Evolutionary conservation across 1,140 invertebrate species (phyloP).

Genomic region (Bilobella aurantiaca): DNA sequence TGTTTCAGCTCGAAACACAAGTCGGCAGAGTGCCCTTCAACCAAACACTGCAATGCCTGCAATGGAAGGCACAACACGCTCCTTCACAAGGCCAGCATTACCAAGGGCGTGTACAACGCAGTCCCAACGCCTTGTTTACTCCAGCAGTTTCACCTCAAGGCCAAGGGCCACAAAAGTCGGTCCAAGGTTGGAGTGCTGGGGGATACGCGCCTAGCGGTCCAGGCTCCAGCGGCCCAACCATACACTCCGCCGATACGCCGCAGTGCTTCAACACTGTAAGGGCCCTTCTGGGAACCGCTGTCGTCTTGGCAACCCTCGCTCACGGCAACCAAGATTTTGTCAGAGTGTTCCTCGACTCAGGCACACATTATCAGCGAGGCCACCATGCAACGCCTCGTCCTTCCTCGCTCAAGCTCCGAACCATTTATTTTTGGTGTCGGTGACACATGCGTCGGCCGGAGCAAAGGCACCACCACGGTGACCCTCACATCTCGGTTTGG

Average conservation of each 20-base stretch:
- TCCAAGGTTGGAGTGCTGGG: too few relatives aligned
- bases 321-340: neutral
- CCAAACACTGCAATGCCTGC: neutral
- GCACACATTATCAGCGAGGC: neutral
- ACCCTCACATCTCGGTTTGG: neutral
- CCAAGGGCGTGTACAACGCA: neutral
- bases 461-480: neutral
- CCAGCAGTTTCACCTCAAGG: too few relatives aligned
- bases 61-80: neutral
- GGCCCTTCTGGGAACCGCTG: neutral
- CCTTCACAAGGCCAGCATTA: neutral
- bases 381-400: neutral
- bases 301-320: neutral
- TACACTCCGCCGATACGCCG: too few relatives aligned
- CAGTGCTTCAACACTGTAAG: neutral
- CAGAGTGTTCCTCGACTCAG: constrained; percentile 7
- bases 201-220: neutral
- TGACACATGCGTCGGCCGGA: neutral
- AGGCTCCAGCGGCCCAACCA: neutral
- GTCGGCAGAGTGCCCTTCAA: neutral
- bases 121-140: too few relatives aligned
- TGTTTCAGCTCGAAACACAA: neutral
- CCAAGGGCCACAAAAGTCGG: too few relatives aligned
- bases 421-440: too few relatives aligned
- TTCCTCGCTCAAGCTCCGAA: neutral